Conservation (phyloP, 2,888 invertebrate genomes). For the Tiliacea citrago region DNA sequence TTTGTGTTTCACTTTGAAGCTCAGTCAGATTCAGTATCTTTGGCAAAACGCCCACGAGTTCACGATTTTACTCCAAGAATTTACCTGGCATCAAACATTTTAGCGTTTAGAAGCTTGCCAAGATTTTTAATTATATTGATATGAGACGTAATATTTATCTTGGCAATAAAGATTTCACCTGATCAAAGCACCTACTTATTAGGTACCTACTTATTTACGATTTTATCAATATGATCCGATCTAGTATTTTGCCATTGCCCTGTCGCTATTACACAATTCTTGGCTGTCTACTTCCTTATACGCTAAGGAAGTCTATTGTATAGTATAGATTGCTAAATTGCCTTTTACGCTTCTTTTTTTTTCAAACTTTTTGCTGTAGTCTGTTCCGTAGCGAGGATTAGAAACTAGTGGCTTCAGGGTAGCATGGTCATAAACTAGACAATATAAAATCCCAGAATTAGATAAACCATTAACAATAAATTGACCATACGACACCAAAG, state of each 20-base stretch:
- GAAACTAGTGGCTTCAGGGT: background rate
- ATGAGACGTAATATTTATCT: background rate
- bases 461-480: background rate
- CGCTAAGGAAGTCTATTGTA: constrained; percentile 2
- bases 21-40: constrained; percentile 1
- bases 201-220: background rate
- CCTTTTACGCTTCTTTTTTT: constrained; percentile 4
- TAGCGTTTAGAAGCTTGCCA: constrained; percentile 39
- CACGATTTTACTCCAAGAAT: constrained; percentile 41
- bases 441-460: background rate
- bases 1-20: constrained; percentile 33
- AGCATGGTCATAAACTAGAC: background rate
- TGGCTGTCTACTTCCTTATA: constrained; percentile 2
- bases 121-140: constrained; percentile 37
- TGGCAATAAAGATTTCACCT: too few relatives aligned
- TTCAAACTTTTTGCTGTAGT: background rate
- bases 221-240: background rate
- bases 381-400: background rate
- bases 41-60: constrained; percentile 50
- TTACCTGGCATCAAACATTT: constrained; percentile 56
- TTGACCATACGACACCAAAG: background rate
- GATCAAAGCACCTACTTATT: too few relatives aligned
- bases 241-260: constrained; percentile 2
- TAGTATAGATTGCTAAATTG: constrained; percentile 2
- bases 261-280: constrained; percentile 16